Evolutionary conservation across 2,888 invertebrate species (phyloP), one percentile per base, ranked within the genome.

Genomic region (Hydraecia micacea): DNA sequence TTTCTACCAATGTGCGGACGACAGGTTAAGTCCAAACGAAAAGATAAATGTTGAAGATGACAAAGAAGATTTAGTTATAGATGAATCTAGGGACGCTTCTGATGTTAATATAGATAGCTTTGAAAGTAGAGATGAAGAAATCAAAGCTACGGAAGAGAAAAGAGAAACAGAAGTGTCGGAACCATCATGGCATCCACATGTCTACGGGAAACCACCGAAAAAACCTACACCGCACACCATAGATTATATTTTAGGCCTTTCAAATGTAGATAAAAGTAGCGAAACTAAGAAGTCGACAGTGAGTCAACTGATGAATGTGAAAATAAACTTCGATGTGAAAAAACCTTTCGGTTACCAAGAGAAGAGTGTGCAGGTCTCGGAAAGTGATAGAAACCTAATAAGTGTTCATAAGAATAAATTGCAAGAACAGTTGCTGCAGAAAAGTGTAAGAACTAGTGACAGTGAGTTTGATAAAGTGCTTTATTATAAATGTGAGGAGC

Each of bases 141-240:
- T 71, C 73, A 80, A 68, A 42, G 86, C 82, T 46, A 86, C 89
- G 70, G 85, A 84, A 55, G 86, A 87, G 69, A 93, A 90, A 83
- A 92, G 88, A 85, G 91, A 93, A 36, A 76, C 63, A 21, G 93
- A 94, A 42, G 80, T 77, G 7, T 90, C 84, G 2, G 95, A 95
- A 86, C 94, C 92, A 2, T 95, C 98, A 62, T 99, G 99, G 99
- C 99, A 99, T 96, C 98, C 98, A 58, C 99, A 99, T 94, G 98
- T 99, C 39, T 99, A 99, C 93, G 98, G 98, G 5, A 98, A 98
- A 89, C 98, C 98, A 21, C 98, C 98, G 18, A 98, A 98, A 89
- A 97, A 97, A 76, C 98, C 98, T 1, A 99, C 99, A 2, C 98
- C 99, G 8, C 98, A 99, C 94, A 97, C 98, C 63, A 99, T 99